phyloP scores from a whole-genome alignment of 1,140 invertebrate genomes.

The Polyergus mexicanus region DNA sequence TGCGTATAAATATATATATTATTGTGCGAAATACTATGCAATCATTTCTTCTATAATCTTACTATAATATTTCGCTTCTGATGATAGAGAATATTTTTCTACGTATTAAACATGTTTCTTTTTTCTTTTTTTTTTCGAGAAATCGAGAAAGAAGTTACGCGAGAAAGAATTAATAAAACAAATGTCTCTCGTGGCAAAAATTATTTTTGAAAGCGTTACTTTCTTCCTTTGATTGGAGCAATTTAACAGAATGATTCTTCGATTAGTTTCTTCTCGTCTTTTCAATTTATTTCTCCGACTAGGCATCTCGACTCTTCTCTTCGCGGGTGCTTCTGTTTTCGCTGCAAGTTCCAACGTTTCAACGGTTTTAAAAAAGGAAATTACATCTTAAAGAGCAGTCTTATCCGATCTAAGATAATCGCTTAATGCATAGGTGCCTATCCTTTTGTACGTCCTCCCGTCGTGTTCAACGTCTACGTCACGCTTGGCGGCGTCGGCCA shows the following conservation, averaged over 20 bases:
- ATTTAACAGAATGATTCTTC: constrained; percentile 31
- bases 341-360: not conserved
- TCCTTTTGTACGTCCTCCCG: constrained; percentile 76
- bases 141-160: not conserved
- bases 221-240: not conserved
- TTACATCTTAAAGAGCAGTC: constrained; percentile 52
- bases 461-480: constrained; percentile 76
- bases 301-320: not conserved
- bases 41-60: not conserved
- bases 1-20: not conserved
- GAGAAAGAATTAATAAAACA: not conserved
- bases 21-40: not conserved
- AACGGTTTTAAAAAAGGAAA: constrained; percentile 28
- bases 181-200: not conserved
- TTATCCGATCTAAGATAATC: constrained; percentile 72
- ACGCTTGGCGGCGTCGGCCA: constrained; percentile 76
- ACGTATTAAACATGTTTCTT: not conserved
- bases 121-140: too few species aligned
- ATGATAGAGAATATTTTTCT: not conserved
- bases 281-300: not conserved
- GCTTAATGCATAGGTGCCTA: constrained; percentile 73
- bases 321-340: constrained; percentile 50
- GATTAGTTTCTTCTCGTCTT: not conserved
- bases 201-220: not conserved
- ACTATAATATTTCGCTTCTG: not conserved